Evolutionary conservation across 2,888 invertebrate species (phyloP), one percentile per base, ranked within the genome.

Genomic region (Myathropa florea): DNA sequence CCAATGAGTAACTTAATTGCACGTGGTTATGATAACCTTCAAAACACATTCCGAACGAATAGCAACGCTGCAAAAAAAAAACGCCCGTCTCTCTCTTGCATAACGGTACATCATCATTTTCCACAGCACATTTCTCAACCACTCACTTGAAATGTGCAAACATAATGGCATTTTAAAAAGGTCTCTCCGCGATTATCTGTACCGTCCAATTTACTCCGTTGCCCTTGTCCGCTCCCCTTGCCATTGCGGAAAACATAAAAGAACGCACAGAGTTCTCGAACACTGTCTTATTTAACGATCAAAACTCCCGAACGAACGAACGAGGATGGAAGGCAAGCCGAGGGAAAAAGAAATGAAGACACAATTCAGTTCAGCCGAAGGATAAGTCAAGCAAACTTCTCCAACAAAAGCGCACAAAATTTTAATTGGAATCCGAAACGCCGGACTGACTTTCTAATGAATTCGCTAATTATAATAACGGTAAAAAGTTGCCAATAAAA

Each of bases 361-460:
- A 46, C 46, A 46, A 18, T 7, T 46, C 18, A 63, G 26, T 59
- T 68, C 63, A 46, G 18, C 46, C 18, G 46, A 46, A 46, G 46
- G 46, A 46, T 46, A 46, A 46, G 18, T 46, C 46, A 46, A 46
- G 46, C 46, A n/a, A 46, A 46, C 46, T 46, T 46, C 26, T 65
- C 63, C 36, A 55, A 72, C 63, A 33, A 73, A 78, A 82, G 68
- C 28, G 61, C 63, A 57, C 18, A 72, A 63, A 80, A 72, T 79
- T 86, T 88, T 88, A 88, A 88, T 88, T 88, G 88, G 88, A 88
- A 86, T 88, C 71, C 60, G 88, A 73, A 77, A 82, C 46, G 87
- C 79, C 61, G 81, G 75, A 88, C 72, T 85, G 88, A 85, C 71
- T 86, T 88, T 88, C 82, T 88, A 88, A 88, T 86, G 88, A 88